Evolutionary conservation across 2,113 vertebrate species (phyloP).

Genomic region (Chlorodrepanis virens): DNA sequence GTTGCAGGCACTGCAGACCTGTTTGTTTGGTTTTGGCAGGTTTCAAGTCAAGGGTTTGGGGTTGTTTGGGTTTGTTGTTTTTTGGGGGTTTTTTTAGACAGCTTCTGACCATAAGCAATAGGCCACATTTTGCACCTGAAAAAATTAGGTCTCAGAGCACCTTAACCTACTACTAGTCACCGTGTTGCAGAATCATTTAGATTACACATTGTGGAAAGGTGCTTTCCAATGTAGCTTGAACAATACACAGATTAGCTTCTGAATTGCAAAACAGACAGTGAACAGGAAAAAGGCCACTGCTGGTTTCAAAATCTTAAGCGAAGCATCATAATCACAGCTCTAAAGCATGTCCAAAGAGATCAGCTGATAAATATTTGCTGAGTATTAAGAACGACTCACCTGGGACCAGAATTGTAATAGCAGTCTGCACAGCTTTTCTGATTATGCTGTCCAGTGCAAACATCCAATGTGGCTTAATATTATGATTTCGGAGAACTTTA

Average conservation of each 20-base stretch:
- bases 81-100: neutral
- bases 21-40: neutral
- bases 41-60: neutral
- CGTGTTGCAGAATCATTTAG: neutral
- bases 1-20: neutral
- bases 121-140: neutral
- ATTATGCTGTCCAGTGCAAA: conserved; percentile 97
- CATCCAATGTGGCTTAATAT: conserved; percentile 99
- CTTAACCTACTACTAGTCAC: neutral
- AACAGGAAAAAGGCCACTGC: neutral
- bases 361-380: neutral
- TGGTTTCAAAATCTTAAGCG: neutral
- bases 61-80: too few species aligned
- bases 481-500: conserved; percentile 96
- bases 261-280: neutral
- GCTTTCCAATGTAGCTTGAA: neutral
- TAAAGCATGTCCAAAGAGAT: neutral
- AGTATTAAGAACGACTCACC: conserved; percentile 74
- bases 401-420: conserved; percentile 96
- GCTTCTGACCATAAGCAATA: neutral
- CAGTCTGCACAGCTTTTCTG: conserved; percentile 96
- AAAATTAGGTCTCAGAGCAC: neutral
- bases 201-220: neutral
- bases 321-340: neutral
- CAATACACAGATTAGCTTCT: neutral